Conservation (phyloP, 2,888 invertebrate genomes). For the Synanthedon andrenaeformis region DNA sequence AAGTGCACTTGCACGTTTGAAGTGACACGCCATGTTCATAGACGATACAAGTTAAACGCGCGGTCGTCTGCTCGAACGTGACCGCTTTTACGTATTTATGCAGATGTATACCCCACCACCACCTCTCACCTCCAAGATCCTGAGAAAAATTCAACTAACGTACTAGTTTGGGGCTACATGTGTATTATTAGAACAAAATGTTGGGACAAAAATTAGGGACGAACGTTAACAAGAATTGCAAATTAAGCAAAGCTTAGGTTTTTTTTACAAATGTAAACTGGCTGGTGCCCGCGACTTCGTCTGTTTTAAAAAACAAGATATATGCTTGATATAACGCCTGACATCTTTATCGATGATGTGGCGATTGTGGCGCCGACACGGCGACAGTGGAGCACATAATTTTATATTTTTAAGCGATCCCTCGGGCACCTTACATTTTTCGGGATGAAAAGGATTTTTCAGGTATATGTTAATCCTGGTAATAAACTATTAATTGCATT, state of each 20-base stretch:
- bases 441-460: no score
- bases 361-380: no score
- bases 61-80: slow-evolving; percentile 45
- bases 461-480: no score
- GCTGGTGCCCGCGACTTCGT: no score
- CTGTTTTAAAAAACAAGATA: no score
- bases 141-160: slow-evolving; percentile 51
- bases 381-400: no score
- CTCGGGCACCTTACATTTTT: no score
- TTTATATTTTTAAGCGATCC: no score
- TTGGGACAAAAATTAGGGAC: slow-evolving; percentile 11
- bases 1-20: slow-evolving; percentile 3
- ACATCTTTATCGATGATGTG: no score
- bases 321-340: no score
- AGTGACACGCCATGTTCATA: slow-evolving; percentile 16
- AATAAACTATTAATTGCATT: no score
- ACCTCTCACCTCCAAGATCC: slow-evolving; percentile 10
- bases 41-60: slow-evolving; percentile 49
- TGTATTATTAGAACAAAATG: slow-evolving; percentile 37
- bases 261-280: slow-evolving; percentile 11
- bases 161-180: slow-evolving; percentile 20
- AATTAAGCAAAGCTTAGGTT: background rate
- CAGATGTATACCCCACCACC: slow-evolving; percentile 36
- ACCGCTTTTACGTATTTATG: slow-evolving; percentile 62
- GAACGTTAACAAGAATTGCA: slow-evolving; percentile 30